Percentiles rank a stretch among this genome's conserved stretches.
Evolutionary conservation across 2,113 vertebrate genomes (phyloP).

Genomic region (Odocoileus hemionus): DNA sequence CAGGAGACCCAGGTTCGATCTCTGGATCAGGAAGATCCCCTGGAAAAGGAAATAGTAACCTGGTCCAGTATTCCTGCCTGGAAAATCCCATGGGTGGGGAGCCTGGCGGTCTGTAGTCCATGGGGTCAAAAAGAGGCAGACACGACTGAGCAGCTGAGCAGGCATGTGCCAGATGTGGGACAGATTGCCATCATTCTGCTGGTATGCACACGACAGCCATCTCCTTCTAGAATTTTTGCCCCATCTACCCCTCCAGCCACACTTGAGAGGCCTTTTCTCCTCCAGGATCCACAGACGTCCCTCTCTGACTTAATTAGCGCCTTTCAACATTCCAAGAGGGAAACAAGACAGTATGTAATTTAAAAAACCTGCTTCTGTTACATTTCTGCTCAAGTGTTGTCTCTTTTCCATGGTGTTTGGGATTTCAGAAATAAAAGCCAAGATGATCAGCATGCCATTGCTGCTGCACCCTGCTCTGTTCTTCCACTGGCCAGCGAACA

Average conservation of each 20-base stretch:
- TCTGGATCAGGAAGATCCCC: not conserved
- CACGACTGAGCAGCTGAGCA: not conserved
- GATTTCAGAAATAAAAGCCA: slow-evolving; percentile 16
- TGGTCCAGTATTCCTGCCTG: not conserved
- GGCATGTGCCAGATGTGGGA: not conserved
- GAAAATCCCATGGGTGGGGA: not conserved
- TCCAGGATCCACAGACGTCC: not conserved
- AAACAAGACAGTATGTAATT: not conserved
- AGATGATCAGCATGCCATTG: not conserved
- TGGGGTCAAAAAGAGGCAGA: not conserved
- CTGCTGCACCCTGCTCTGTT: not conserved
- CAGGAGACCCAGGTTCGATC: not conserved
- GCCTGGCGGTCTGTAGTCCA: not conserved
- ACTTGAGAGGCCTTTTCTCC: not conserved
- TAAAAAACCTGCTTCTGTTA: not conserved
- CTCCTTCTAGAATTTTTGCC: not conserved
- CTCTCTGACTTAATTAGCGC: not conserved
- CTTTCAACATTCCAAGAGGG: not conserved
- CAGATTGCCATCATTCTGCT: not conserved
- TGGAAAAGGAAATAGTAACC: not conserved
- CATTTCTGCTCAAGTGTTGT: not conserved
- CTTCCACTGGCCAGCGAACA: not conserved
- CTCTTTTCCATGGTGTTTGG: not conserved
- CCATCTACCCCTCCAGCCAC: not conserved
- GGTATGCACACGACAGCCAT: not conserved